A percentile compares a stretch with the other conserved stretches of the same genome.
These are phyloP conservation scores for Poecilia velifera DNA, from an alignment of 2,797 vertebrate genomes.

Conservation along the genomic window DNA sequence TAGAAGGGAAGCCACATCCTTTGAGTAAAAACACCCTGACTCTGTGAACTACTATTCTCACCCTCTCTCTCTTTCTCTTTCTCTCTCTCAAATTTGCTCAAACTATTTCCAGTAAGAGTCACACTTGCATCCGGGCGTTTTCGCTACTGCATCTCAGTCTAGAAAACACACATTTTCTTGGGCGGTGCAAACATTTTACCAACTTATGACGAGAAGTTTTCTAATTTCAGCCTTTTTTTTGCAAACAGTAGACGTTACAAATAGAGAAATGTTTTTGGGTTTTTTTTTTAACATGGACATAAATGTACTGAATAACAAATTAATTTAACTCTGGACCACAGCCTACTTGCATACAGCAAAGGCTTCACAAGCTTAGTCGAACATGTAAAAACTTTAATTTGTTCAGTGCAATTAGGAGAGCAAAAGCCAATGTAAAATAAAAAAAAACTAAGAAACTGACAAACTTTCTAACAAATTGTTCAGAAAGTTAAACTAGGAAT, in stretches of 20 bases:
- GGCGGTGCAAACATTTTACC: not conserved
- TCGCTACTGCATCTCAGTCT: not conserved
- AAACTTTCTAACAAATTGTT: too few relatives aligned
- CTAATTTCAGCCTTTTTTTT: not conserved
- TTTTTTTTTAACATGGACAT: too few relatives aligned
- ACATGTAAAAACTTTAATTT: too few relatives aligned
- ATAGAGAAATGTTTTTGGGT: not conserved
- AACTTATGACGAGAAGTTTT: not conserved
- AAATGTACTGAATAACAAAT: too few relatives aligned
- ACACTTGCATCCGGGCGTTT: not conserved
- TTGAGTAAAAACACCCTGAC: conserved; percentile 32
- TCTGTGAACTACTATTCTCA: not conserved
- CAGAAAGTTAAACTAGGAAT: too few relatives aligned
- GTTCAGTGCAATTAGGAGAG: too few relatives aligned
- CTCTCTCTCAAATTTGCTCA: conserved; percentile 5
- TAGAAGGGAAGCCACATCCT: conserved; percentile 62
- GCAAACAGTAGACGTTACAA: not conserved
- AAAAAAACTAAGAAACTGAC: too few relatives aligned
- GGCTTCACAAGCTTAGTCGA: too few relatives aligned
- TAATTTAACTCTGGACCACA: too few relatives aligned
- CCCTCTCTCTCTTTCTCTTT: not conserved
- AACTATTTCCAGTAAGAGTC: conserved; percentile 13
- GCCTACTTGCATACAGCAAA: too few relatives aligned
- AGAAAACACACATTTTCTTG: not conserved
- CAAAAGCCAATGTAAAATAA: too few relatives aligned